These are phyloP conservation scores for Heterodera carotae DNA, from an alignment of 1,140 invertebrate species.

Conservation along the genomic window DNA sequence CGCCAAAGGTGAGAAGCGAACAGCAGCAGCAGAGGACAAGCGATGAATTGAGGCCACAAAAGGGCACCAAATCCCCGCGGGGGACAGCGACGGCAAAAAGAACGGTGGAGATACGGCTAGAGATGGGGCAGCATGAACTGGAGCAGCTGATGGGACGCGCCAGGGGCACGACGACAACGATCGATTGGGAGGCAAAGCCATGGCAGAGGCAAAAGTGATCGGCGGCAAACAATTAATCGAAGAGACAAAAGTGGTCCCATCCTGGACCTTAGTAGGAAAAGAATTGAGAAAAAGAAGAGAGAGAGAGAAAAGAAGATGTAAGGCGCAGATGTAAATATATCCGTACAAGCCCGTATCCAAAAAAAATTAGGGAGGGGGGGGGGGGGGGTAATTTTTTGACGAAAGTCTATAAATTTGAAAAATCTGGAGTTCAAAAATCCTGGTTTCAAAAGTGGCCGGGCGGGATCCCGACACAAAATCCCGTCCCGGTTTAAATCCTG, in stretches of 20 bases:
- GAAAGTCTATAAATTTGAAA: too few species aligned
- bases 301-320: too few species aligned
- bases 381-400: too few species aligned
- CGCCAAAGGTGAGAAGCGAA: not conserved
- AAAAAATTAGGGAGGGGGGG: too few species aligned
- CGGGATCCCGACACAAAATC: too few species aligned
- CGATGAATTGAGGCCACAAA: not conserved
- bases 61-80: not conserved
- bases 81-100: not conserved
- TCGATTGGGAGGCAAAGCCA: conserved; percentile 13
- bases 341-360: too few species aligned
- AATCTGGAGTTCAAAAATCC: too few species aligned
- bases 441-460: too few species aligned
- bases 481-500: too few species aligned
- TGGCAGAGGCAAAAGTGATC: not conserved
- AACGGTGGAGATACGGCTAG: conserved; percentile 17
- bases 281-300: too few species aligned
- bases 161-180: conserved; percentile 20
- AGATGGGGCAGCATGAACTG: conserved; percentile 24
- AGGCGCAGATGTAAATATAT: too few species aligned
- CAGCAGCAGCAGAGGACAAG: conserved; percentile 1
- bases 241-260: not conserved
- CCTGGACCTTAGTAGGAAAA: too few species aligned
- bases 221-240: not conserved
- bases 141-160: conserved; percentile 20